Conservation (phyloP, 2,797 vertebrate genomes). For the Euphonia xanthogaster region DNA sequence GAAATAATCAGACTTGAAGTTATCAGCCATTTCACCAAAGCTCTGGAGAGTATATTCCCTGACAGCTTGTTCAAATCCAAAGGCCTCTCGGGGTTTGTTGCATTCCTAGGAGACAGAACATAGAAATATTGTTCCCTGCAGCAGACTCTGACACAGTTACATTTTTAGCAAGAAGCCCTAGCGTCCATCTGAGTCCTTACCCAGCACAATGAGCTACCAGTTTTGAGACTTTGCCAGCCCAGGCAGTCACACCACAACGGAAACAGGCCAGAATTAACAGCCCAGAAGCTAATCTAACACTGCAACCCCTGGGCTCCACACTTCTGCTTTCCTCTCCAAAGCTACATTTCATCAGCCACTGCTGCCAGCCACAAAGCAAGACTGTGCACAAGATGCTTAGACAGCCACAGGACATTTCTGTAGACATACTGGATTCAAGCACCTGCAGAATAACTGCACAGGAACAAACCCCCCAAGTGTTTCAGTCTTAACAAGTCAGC, state of each 20-base stretch:
- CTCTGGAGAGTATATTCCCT: slow-evolving; percentile 95
- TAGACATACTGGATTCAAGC: neutral
- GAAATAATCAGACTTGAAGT: slow-evolving; percentile 99
- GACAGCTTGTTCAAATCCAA: slow-evolving; percentile 96
- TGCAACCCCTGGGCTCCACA: neutral
- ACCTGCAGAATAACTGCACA: neutral
- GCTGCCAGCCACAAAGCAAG: neutral
- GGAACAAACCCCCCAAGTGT: neutral
- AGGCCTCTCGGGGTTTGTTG: slow-evolving; percentile 96
- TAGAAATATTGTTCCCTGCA: neutral
- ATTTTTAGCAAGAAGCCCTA: neutral
- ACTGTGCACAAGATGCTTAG: neutral
- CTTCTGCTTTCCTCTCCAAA: neutral
- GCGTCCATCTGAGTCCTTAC: neutral
- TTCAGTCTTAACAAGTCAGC: neutral
- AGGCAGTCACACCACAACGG: neutral
- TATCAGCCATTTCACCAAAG: slow-evolving; percentile 99
- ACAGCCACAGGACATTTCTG: neutral
- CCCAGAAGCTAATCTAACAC: neutral
- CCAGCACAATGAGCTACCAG: neutral
- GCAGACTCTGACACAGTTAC: neutral
- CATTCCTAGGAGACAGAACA: slow-evolving; percentile 84
- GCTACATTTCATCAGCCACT: neutral
- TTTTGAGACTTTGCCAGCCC: neutral
- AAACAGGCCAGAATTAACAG: neutral